phyloP scores from a whole-genome alignment of 2,113 vertebrate genomes.

The Dipodomys stephensi region DNA sequence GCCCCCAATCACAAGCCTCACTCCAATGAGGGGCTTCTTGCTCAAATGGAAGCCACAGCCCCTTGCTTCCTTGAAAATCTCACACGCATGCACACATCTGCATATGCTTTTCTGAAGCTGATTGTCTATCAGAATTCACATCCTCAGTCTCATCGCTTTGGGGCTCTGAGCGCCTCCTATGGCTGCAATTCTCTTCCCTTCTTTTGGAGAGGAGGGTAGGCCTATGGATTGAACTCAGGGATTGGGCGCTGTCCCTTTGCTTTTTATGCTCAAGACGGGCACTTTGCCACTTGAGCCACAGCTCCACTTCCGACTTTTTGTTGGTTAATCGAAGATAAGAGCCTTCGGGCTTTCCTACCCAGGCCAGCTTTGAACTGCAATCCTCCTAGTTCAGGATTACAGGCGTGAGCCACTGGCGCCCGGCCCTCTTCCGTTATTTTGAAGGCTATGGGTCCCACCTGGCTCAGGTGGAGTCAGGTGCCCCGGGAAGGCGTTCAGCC shows the following conservation, averaged over 20 bases:
- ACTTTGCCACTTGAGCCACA: too few species aligned
- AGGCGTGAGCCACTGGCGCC: too few species aligned
- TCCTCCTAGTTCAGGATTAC: too few species aligned
- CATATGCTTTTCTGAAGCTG: neutral
- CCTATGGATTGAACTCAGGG: too few species aligned
- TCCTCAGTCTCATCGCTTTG: neutral
- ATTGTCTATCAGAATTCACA: neutral
- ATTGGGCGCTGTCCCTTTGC: too few species aligned
- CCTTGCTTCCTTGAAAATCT: neutral
- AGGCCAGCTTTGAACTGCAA: too few species aligned
- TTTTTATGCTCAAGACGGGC: too few species aligned
- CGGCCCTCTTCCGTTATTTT: neutral
- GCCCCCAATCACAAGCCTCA: neutral
- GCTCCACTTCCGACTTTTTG: too few species aligned
- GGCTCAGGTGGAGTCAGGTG: neutral
- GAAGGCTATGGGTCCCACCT: neutral
- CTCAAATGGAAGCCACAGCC: neutral
- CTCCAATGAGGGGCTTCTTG: neutral
- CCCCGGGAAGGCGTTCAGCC: too few species aligned
- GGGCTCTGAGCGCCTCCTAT: neutral
- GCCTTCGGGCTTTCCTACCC: too few species aligned
- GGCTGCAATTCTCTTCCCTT: neutral
- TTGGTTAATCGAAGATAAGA: too few species aligned
- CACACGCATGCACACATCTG: rapidly evolving
- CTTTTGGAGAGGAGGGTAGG: too few species aligned